Conservation (phyloP, 2,113 vertebrate genomes). For the Heterotis niloticus region DNA sequence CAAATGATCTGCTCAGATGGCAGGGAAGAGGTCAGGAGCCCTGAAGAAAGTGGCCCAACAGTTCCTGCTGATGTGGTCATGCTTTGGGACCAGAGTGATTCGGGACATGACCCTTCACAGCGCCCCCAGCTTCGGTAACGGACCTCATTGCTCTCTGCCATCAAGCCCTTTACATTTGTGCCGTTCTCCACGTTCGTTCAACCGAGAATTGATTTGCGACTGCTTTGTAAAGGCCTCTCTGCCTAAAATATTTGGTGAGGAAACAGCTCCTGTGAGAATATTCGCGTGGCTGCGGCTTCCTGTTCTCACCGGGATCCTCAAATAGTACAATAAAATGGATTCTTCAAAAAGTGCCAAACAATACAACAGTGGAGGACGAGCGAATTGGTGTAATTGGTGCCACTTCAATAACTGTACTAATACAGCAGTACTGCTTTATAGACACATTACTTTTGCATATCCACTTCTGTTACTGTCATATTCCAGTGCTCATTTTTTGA, state of each 20-base stretch:
- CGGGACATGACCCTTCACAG: conserved; percentile 98
- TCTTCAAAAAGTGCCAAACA: not conserved
- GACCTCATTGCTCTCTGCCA: conserved; percentile 18
- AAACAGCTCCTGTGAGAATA: not conserved
- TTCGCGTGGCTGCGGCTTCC: not conserved
- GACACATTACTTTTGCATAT: too few species aligned
- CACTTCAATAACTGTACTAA: too few species aligned
- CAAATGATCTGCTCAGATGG: conserved; percentile 80
- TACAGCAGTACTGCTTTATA: too few species aligned
- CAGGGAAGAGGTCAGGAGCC: conserved; percentile 85
- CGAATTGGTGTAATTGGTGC: too few species aligned
- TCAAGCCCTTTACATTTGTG: too few species aligned
- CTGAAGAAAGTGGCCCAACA: conserved; percentile 96
- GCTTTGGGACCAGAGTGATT: conserved; percentile 96
- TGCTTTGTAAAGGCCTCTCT: too few species aligned
- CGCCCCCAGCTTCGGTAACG: conserved; percentile 95
- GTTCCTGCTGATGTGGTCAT: conserved; percentile 99
- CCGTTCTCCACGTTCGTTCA: too few species aligned
- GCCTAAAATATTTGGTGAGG: too few species aligned
- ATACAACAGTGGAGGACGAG: too few species aligned
- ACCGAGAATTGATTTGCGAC: too few species aligned
- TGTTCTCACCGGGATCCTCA: not conserved
- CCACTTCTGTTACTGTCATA: too few species aligned
- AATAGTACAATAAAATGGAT: not conserved
- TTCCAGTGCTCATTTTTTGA: too few species aligned